phyloP scores from a whole-genome alignment of 2,113 vertebrate genomes.

The Rhinolophus ferrumequinum region DNA sequence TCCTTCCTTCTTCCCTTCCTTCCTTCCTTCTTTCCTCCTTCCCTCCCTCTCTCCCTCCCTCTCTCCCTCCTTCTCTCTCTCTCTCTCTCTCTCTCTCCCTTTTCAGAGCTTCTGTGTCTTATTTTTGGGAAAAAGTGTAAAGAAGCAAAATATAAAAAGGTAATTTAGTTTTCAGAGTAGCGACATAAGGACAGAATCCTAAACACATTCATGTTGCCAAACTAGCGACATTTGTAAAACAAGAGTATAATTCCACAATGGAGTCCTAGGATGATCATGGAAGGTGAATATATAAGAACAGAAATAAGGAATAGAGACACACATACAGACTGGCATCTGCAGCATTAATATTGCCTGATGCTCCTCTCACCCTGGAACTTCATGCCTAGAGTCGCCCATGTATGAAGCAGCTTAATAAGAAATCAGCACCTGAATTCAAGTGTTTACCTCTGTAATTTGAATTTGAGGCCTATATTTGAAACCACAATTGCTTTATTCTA shows the following conservation, averaged over 20 bases:
- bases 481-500: background rate
- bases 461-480: background rate
- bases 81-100: no score
- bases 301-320: background rate
- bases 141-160: background rate
- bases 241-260: background rate
- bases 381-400: background rate
- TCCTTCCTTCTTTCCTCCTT: no score
- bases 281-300: no score
- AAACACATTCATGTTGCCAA: background rate
- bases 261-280: background rate
- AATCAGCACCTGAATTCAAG: background rate
- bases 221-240: background rate
- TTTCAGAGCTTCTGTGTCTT: background rate
- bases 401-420: background rate
- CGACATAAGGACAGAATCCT: background rate
- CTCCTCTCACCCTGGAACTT: background rate
- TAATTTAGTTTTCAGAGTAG: slow-evolving; percentile 34
- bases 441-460: background rate
- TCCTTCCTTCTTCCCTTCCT: no score
- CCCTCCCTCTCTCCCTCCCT: no score
- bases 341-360: background rate
- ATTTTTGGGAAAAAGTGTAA: background rate
- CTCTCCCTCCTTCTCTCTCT: no score
- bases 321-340: background rate